Evolutionary conservation across 2,888 invertebrate genomes (phyloP).

Genomic region (Morpho deidamia): DNA sequence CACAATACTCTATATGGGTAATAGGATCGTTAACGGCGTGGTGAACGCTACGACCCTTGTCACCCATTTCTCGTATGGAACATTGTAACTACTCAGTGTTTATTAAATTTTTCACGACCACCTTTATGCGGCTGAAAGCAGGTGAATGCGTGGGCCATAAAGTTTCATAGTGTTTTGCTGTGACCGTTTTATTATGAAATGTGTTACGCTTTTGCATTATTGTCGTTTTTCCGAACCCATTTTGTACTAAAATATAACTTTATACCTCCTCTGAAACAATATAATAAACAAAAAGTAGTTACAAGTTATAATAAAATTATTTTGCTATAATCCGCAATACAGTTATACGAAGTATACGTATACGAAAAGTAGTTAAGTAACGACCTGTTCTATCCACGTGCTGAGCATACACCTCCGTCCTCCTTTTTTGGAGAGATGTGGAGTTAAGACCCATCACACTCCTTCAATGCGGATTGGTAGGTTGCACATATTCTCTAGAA

Average conservation of each 20-base stretch:
- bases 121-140: slow-evolving; percentile 19
- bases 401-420: too few species aligned
- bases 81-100: slow-evolving; percentile 24
- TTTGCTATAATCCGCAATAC: too few species aligned
- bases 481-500: too few species aligned
- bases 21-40: slow-evolving; percentile 6
- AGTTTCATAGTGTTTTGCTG: slow-evolving; percentile 14
- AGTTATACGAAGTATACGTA: too few species aligned
- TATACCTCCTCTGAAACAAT: background rate
- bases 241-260: background rate
- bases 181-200: slow-evolving; percentile 17
- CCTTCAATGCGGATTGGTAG: too few species aligned
- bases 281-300: too few species aligned
- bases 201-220: slow-evolving; percentile 5
- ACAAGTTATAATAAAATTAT: too few species aligned
- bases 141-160: slow-evolving; percentile 18
- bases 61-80: slow-evolving; percentile 20
- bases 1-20: background rate
- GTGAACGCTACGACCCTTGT: slow-evolving; percentile 8
- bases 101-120: slow-evolving; percentile 29
- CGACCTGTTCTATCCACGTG: too few species aligned
- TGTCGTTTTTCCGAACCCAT: slow-evolving; percentile 1
- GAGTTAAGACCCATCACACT: too few species aligned
- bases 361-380: too few species aligned
- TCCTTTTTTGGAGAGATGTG: too few species aligned